A percentile compares a stretch with the other conserved stretches of the same genome.
phyloP scores from a whole-genome alignment of 2,797 vertebrate genomes.

The Gallinago solitaria region DNA sequence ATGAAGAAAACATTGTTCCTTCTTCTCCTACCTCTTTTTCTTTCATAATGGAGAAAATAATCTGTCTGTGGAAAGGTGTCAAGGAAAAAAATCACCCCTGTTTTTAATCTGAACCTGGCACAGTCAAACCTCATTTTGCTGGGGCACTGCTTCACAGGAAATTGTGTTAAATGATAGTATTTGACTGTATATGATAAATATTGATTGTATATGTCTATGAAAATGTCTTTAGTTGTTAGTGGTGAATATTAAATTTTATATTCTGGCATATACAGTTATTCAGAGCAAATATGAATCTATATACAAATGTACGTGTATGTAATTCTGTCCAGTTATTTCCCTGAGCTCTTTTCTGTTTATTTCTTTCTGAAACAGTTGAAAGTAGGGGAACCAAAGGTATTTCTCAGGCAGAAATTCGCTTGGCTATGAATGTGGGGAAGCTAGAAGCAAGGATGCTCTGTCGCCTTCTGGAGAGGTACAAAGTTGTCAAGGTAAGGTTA shows the following conservation, averaged over 20 bases:
- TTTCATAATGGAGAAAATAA: background rate
- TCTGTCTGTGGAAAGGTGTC: background rate
- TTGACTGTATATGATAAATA: background rate
- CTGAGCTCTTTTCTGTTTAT: background rate
- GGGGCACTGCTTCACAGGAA: background rate
- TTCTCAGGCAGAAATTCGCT: slow-evolving; percentile 81
- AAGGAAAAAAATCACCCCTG: background rate
- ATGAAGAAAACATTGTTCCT: background rate
- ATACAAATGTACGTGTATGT: background rate
- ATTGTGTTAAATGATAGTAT: background rate
- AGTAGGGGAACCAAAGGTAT: slow-evolving; percentile 89
- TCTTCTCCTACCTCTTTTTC: background rate
- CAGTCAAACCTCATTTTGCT: background rate
- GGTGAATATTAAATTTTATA: background rate
- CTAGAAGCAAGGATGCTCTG: slow-evolving; percentile 94
- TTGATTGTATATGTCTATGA: background rate
- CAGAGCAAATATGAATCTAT: background rate
- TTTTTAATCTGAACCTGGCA: background rate
- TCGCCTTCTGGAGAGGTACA: slow-evolving; percentile 85
- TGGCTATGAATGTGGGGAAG: slow-evolving; percentile 90
- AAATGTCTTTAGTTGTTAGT: background rate
- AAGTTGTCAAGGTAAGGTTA: slow-evolving; percentile 86
- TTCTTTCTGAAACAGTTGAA: slow-evolving; percentile 80
- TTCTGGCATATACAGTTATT: background rate
- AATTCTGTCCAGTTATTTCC: background rate